These are phyloP conservation scores for Passer montanus DNA, from an alignment of 2,113 vertebrate species.

Conservation along the genomic window DNA sequence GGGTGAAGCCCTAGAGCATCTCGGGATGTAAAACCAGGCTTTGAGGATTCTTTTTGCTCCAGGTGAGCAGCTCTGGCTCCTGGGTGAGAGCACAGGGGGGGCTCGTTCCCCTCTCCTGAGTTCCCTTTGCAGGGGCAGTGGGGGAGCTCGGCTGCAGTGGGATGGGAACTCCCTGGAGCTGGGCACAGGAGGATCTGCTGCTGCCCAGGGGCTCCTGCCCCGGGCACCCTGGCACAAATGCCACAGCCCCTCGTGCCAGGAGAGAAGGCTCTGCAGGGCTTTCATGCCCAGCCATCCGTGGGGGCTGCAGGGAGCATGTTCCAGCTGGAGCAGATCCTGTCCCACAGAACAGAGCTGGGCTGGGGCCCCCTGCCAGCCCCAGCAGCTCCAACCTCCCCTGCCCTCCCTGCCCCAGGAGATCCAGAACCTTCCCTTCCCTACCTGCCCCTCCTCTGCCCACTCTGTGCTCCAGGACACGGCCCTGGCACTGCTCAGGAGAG, in stretches of 20 bases:
- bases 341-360: neutral
- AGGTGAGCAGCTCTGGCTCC: neutral
- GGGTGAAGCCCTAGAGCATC: neutral
- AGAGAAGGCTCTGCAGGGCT: neutral
- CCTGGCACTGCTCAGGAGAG: neutral
- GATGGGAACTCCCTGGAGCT: neutral
- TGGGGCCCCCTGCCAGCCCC: neutral
- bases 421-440: too few relatives aligned
- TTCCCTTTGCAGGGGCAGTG: neutral
- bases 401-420: too few relatives aligned
- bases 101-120: neutral
- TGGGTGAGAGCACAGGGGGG: neutral
- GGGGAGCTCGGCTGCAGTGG: neutral
- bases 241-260: neutral
- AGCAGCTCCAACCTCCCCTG: neutral
- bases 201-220: neutral
- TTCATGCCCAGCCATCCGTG: neutral
- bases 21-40: neutral
- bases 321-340: neutral
- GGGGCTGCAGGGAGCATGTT: neutral
- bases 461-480: fast-evolving
- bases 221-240: neutral
- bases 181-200: neutral
- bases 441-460: neutral
- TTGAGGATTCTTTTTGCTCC: neutral